Evolutionary conservation across 2,113 vertebrate genomes (phyloP).

Genomic region (Scortum barcoo): DNA sequence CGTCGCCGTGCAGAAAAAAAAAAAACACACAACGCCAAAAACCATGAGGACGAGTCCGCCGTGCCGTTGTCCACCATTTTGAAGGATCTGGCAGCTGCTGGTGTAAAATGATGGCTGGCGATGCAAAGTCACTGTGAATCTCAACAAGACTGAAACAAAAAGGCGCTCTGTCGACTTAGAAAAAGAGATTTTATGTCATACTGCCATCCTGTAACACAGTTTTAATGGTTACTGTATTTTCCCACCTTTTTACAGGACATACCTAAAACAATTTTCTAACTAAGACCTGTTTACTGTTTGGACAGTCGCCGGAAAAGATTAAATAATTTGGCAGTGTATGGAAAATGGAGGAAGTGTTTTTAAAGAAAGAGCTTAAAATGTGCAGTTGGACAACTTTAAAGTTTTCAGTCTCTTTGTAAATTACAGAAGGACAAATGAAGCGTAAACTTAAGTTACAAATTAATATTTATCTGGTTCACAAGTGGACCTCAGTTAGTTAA

Average conservation of each 20-base stretch:
- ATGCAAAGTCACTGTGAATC: not conserved
- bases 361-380: too few relatives aligned
- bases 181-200: too few relatives aligned
- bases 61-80: conserved; percentile 40
- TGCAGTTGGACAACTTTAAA: too few relatives aligned
- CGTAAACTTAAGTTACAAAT: not conserved
- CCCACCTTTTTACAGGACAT: too few relatives aligned
- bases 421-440: too few relatives aligned
- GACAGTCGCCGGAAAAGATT: not conserved
- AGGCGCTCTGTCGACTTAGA: not conserved
- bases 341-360: too few relatives aligned
- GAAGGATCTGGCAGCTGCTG: not conserved
- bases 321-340: not conserved
- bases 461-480: not conserved
- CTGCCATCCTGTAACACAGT: too few relatives aligned
- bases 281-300: not conserved
- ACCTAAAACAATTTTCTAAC: not conserved
- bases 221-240: too few relatives aligned
- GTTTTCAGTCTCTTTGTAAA: too few relatives aligned
- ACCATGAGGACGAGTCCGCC: too few relatives aligned
- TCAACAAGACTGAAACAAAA: too few relatives aligned
- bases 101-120: not conserved
- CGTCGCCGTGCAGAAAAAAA: too few relatives aligned
- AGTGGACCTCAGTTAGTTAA: not conserved
- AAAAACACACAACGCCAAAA: not conserved